Evolutionary conservation across 1,140 invertebrate genomes (phyloP), one percentile per base, ranked within the genome.

Genomic region (Magallana gigas): DNA sequence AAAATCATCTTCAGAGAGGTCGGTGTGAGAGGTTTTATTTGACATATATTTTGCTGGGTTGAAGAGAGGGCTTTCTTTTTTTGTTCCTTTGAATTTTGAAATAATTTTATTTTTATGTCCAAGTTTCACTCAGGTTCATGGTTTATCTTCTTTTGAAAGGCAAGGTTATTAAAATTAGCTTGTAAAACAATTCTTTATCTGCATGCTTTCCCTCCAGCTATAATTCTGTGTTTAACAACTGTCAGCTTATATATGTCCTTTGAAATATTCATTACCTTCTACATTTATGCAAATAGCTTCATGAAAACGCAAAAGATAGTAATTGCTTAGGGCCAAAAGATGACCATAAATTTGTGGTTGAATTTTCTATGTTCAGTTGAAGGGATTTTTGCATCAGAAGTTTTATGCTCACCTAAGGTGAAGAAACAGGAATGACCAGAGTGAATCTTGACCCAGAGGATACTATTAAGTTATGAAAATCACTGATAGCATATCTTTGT

Each of bases 201-300:
- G 60, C 23, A 36, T 76, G 68, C 68, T 29, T 29, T 76, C 7
- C 68, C 68, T 76, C 18, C 36, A 23, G 68, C 18, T 14, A 29
- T 48, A 29, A 76, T 76, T 0, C 11, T 29, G 36, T 76, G 18
- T 9, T 36, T 76, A 11, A 62, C 23, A 29, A 76, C 68, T 29
- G 36, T 29, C 68, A 36, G 36, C 68, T 2, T 48, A 48, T 48
- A 48, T 48, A 48, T 76, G 23, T 76, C 23, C 68, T 76, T 23
- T 76, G 68, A 76, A 76, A 76, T 76, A 76, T 76, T 76, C 68
- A 29, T 76, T 36, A 29, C 68, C 23, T 12, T 9, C 8, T 76
- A 18, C 68, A 76, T 36, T 11, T 29, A 71, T 71, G 64, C 23
- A 71, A 23, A 76, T 36, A 11, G 29, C 23, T 23, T 12, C 18